Evolutionary conservation across 2,888 invertebrate genomes (phyloP), one percentile per base, ranked within the genome.

Genomic region (Zaprionus lineosus): DNA sequence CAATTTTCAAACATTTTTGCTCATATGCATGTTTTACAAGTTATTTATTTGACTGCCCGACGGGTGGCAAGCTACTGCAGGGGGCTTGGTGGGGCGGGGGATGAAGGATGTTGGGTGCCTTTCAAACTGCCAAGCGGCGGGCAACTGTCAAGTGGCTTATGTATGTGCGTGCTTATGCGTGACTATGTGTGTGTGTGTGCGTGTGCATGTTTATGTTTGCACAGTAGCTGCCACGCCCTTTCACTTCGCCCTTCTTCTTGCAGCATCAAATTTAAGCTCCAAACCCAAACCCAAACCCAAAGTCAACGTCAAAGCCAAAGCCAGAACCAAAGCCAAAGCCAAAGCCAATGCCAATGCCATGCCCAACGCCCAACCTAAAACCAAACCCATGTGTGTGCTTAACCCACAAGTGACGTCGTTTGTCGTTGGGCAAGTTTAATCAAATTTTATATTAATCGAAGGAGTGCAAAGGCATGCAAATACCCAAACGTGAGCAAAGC

Each of bases 1-100:
- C 65, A 79, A 81, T 79, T 79, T 84, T 84, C 78, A 81, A 86
- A 84, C 78, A 84, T 77, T 81, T 82, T 77, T 81, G 84, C 81
- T 84, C 84, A 86, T 81, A 81, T 81, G 86, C 78, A 81, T 86
- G 86, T 86, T 86, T 84, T 86, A 81, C 81, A 81, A 81, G 81
- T 81, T 81, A 86, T 81, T 81, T 86, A 81, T 84, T 81, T 86
- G 84, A 71, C 75, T 76, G 82, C 64, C 77, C 62, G 48, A 47
- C 34, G 46, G 48, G 34, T 34, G 40, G 50, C 21, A 37, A 31
- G 50, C 34, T n/a, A n/a, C n/a, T n/a, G n/a, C n/a, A n/a, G n/a
- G n/a, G n/a, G n/a, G n/a, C n/a, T n/a, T n/a, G n/a, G n/a, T n/a
- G n/a, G n/a, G n/a, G n/a, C n/a, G n/a, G n/a, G n/a, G n/a, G n/a